A percentile compares a stretch with the other conserved stretches of the same genome.
Evolutionary conservation across 2,113 vertebrate genomes (phyloP).

Genomic region (Anser cygnoides): DNA sequence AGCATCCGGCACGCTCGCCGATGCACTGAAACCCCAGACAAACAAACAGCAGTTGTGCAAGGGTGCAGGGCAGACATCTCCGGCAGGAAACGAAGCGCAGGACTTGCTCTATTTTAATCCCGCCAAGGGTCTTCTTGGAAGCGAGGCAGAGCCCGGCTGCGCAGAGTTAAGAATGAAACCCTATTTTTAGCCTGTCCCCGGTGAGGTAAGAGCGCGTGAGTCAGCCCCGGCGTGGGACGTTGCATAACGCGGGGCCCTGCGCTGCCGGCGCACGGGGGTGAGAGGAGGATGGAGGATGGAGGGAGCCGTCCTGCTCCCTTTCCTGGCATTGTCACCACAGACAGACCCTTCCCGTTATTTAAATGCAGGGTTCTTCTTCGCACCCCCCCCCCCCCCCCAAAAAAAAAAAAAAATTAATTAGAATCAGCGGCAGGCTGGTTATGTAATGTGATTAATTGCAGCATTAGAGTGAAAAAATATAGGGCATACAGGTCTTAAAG

Average conservation of each 20-base stretch:
- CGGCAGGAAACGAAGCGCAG: not conserved
- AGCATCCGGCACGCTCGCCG: not conserved
- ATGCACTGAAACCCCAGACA: not conserved
- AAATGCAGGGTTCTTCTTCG: constrained; percentile 38
- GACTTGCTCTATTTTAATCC: constrained; percentile 61
- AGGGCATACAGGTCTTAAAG: constrained; percentile 61
- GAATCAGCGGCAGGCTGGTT: constrained; percentile 69
- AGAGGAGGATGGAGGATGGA: not conserved
- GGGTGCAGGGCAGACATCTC: not conserved
- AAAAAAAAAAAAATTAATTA: constrained; percentile 57
- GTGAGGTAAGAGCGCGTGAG: constrained; percentile 70
- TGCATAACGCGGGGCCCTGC: constrained; percentile 66
- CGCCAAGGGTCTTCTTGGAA: constrained; percentile 50
- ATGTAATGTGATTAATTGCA: constrained; percentile 71
- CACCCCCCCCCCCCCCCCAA: not conserved
- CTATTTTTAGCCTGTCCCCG: constrained; percentile 71
- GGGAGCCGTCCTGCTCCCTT: constrained; percentile 49
- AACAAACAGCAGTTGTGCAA: not conserved
- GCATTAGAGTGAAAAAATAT: constrained; percentile 58
- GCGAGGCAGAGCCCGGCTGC: constrained; percentile 45
- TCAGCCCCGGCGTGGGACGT: constrained; percentile 69
- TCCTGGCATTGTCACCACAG: constrained; percentile 42
- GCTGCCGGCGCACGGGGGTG: constrained; percentile 40
- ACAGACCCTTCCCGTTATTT: constrained; percentile 42
- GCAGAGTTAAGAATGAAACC: constrained; percentile 72